These are phyloP conservation scores for Guaruba guarouba DNA, from an alignment of 2,113 vertebrate genomes.

Conservation along the genomic window DNA sequence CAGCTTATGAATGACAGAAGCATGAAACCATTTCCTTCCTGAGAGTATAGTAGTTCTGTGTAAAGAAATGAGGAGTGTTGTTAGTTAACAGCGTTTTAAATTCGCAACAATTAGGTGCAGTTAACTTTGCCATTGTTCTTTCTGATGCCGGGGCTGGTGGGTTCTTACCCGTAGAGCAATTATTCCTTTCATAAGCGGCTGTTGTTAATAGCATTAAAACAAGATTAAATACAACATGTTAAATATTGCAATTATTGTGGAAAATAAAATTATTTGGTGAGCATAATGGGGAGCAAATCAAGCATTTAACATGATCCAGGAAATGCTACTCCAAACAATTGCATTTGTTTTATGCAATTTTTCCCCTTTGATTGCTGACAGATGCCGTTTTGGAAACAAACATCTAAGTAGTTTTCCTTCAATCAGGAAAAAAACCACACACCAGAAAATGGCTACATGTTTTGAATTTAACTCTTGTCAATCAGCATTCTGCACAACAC, in stretches of 20 bases:
- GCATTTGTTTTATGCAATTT: slow-evolving; percentile 87
- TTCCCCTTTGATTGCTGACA: slow-evolving; percentile 87
- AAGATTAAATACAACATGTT: slow-evolving; percentile 83
- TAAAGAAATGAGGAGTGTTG: slow-evolving; percentile 59
- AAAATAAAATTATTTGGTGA: slow-evolving; percentile 87
- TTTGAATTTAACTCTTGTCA: slow-evolving; percentile 82
- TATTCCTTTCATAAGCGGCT: slow-evolving; percentile 73
- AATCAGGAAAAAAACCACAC: slow-evolving; percentile 74
- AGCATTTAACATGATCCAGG: slow-evolving; percentile 87
- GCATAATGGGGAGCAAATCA: slow-evolving; percentile 83
- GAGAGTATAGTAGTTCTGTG: slow-evolving; percentile 39
- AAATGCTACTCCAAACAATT: slow-evolving; percentile 87
- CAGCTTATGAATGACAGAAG: slow-evolving; percentile 58
- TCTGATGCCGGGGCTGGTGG: slow-evolving; percentile 59
- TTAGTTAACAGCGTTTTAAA: slow-evolving; percentile 69
- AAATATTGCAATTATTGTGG: slow-evolving; percentile 85
- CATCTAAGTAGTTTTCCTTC: slow-evolving; percentile 83
- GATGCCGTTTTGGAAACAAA: slow-evolving; percentile 89
- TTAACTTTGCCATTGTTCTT: slow-evolving; percentile 73
- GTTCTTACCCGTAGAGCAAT: slow-evolving; percentile 63
- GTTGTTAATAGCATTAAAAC: slow-evolving; percentile 82
- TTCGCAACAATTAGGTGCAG: slow-evolving; percentile 70
- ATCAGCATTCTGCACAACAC: slow-evolving; percentile 69
- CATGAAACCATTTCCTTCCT: slow-evolving; percentile 57
- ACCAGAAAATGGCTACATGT: slow-evolving; percentile 76